Conservation (phyloP, 1,140 invertebrate species). For the Sarcophaga peregrina region DNA sequence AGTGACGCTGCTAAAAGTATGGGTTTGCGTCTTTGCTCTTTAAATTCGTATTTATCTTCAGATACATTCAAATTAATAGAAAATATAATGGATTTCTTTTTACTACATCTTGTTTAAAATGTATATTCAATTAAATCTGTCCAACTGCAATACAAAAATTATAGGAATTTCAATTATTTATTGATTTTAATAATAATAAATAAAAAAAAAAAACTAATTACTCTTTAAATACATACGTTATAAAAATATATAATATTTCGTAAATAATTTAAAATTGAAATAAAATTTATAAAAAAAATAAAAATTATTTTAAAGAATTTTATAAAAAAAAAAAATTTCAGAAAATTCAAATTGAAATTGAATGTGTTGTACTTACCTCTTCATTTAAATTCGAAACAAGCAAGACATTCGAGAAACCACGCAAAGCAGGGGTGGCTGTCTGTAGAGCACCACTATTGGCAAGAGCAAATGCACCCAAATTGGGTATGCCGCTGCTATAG, state of each 20-base stretch:
- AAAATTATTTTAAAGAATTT: neutral
- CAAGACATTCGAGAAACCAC: slow-evolving; percentile 82
- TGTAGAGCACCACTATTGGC: slow-evolving; percentile 71
- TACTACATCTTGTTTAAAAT: too few relatives aligned
- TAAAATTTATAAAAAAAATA: neutral
- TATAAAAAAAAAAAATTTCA: slow-evolving; percentile 8
- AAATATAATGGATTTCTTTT: too few relatives aligned
- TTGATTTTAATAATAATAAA: too few relatives aligned
- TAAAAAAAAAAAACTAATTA: slow-evolving; percentile 39
- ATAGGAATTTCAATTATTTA: neutral
- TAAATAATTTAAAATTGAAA: neutral
- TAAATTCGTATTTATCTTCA: too few relatives aligned
- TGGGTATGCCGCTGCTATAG: slow-evolving; percentile 78
- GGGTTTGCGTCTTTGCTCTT: too few relatives aligned
- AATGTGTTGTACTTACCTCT: slow-evolving; percentile 77
- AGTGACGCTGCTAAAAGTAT: too few relatives aligned
- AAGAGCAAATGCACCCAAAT: slow-evolving; percentile 78
- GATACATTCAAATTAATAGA: too few relatives aligned
- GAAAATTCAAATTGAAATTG: neutral
- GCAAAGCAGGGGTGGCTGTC: slow-evolving; percentile 74
- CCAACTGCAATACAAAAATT: too few relatives aligned
- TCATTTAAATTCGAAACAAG: slow-evolving; percentile 92
- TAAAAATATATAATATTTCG: too few relatives aligned
- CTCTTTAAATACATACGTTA: neutral
- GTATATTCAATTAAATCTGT: too few relatives aligned